These are phyloP conservation scores for Hyles vespertilio DNA, from an alignment of 1,140 invertebrate genomes.

Conservation along the genomic window DNA sequence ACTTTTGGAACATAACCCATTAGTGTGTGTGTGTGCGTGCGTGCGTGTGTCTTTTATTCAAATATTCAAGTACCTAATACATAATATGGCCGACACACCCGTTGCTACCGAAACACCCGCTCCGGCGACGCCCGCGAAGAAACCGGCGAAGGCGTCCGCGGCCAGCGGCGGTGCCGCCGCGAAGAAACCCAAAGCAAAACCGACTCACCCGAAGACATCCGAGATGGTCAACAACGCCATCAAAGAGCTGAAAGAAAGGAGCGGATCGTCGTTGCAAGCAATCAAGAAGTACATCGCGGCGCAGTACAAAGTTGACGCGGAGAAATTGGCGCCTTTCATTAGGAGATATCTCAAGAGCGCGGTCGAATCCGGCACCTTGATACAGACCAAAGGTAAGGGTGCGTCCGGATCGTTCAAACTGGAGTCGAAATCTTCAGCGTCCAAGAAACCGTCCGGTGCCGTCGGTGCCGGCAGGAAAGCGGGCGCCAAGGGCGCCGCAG, in stretches of 20 bases:
- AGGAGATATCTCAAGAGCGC: slow-evolving; percentile 78
- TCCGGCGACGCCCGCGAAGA: no score
- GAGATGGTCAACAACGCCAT: slow-evolving; percentile 79
- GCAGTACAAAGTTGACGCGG: slow-evolving; percentile 77
- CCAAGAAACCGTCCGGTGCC: slow-evolving; percentile 53
- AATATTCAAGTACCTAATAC: background rate
- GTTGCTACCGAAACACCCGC: no score
- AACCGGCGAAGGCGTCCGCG: no score
- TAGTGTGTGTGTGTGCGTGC: no score
- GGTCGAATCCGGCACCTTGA: slow-evolving; percentile 74
- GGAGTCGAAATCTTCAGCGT: no score
- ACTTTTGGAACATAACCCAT: background rate
- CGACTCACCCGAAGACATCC: slow-evolving; percentile 70
- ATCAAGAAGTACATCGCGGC: slow-evolving; percentile 80
- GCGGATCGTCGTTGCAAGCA: slow-evolving; percentile 78
- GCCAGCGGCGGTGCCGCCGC: no score
- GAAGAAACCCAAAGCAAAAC: no score
- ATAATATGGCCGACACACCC: slow-evolving; percentile 27
- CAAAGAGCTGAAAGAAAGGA: slow-evolving; percentile 77
- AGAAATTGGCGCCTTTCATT: slow-evolving; percentile 78
- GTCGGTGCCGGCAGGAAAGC: slow-evolving; percentile 49
- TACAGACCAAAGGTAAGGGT: slow-evolving; percentile 79
- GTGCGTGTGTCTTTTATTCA: background rate
- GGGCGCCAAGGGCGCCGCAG: slow-evolving; percentile 13
- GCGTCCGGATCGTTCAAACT: no score